These are phyloP conservation scores for Coilia nasus DNA, from an alignment of 2,797 vertebrate species.

Conservation along the genomic window DNA sequence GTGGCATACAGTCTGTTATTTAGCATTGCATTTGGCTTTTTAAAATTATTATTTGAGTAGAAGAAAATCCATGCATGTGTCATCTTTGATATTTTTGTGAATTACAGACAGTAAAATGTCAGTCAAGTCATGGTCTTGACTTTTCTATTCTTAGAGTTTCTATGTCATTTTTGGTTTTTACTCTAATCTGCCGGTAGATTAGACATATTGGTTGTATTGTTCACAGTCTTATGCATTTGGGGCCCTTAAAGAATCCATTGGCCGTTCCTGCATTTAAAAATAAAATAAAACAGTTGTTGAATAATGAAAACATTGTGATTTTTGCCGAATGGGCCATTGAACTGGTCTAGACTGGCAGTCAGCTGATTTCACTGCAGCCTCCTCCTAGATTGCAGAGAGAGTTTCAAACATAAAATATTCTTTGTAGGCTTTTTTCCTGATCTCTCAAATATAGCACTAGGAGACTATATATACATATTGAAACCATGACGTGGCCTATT, in stretches of 20 bases:
- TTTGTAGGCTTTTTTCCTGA: neutral
- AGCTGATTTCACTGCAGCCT: too few relatives aligned
- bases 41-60: neutral
- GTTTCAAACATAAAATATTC: neutral
- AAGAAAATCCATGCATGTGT: neutral
- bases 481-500: too few relatives aligned
- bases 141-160: neutral
- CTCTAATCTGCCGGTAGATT: too few relatives aligned
- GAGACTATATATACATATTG: neutral
- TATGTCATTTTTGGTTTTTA: too few relatives aligned
- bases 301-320: too few relatives aligned
- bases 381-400: neutral
- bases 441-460: neutral
- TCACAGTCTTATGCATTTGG: too few relatives aligned
- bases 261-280: too few relatives aligned
- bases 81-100: neutral
- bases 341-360: too few relatives aligned
- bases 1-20: neutral
- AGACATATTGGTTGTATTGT: too few relatives aligned
- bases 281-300: too few relatives aligned
- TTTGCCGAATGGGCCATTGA: too few relatives aligned
- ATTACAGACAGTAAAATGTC: neutral
- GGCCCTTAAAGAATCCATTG: too few relatives aligned
- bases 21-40: neutral
- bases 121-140: neutral